Evolutionary conservation across 2,888 invertebrate genomes (phyloP).

Genomic region (Amblyjoppa proteus): DNA sequence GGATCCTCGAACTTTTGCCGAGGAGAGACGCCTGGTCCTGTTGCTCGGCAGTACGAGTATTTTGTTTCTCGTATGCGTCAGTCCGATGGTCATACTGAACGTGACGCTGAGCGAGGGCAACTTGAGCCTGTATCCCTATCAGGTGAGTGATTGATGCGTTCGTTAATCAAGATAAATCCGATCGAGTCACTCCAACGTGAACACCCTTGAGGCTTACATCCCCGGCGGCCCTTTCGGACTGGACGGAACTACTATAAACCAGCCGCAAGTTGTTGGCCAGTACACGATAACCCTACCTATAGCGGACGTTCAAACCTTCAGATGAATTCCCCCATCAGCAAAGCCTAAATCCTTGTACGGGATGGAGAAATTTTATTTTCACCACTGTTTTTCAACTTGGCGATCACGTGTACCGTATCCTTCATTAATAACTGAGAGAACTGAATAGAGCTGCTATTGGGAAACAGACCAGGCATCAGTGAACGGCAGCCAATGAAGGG

Average conservation of each 20-base stretch:
- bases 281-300: conserved; percentile 24
- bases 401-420: neutral
- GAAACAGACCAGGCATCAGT: too few species aligned
- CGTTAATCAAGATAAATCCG: conserved; percentile 58
- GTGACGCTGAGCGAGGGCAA: conserved; percentile 89
- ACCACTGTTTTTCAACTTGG: neutral
- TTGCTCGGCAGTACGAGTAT: conserved; percentile 89
- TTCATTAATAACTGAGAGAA: neutral
- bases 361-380: neutral
- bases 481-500: too few species aligned
- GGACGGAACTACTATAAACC: conserved; percentile 37
- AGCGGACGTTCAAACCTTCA: neutral
- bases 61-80: conserved; percentile 89
- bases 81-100: conserved; percentile 90
- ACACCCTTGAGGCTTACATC: conserved; percentile 29
- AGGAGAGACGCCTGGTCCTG: conserved; percentile 89
- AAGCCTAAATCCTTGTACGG: neutral
- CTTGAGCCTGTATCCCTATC: conserved; percentile 88
- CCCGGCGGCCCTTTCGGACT: conserved; percentile 36
- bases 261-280: conserved; percentile 56
- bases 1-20: conserved; percentile 89
- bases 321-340: neutral
- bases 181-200: conserved; percentile 12
- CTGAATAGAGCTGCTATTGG: too few species aligned
- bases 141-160: conserved; percentile 84